Evolutionary conservation across 2,113 vertebrate species (phyloP), one percentile per base, ranked within the genome.

Genomic region (Cardinalis cardinalis): DNA sequence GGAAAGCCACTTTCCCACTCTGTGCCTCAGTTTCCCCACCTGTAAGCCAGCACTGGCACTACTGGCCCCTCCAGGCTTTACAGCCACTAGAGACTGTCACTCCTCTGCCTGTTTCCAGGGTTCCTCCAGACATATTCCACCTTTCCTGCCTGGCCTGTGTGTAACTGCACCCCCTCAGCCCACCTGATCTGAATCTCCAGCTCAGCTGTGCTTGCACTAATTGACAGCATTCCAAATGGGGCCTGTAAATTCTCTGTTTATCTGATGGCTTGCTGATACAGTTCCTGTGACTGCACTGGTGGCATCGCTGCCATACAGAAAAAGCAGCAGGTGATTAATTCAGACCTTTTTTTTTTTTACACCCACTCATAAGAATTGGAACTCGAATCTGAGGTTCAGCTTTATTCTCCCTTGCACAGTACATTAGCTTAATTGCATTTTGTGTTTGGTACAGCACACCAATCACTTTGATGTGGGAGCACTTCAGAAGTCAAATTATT

Each of bases 391-490:
- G 32, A 92, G 60, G 55, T 82, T 92, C 52, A 44, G 28, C 78
- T 89, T 89, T 82, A 55, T 89, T 94, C 81, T 90, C 48, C 48
- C 59, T 53, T 25, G 10, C 5, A 11, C 51, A 72, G 68, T 82
- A 44, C 77, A 90, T 93, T 93, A 70, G 77, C 55, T 90, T 89
- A 95, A 95, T 94, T 89, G 43, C 40, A 64, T 85, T 89, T 63
- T 70, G 48, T 72, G 32, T 79, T 89, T 70, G 71, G 71, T 87
- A 61, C 55, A 56, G 55, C 24, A 51, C 81, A 70, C 55, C 3
- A 13, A 71, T 83, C 38, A 31, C 76, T 92, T 85, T 86, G 77
- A 90, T 81, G 84, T 32, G 46, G 69, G 75, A 79, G 60, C 31
- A n/a, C 34, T 90, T 78, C 69, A 87, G 68, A 92, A 89, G 68